phyloP scores from a whole-genome alignment of 2,888 invertebrate species.

The Luffia ferchaultella region DNA sequence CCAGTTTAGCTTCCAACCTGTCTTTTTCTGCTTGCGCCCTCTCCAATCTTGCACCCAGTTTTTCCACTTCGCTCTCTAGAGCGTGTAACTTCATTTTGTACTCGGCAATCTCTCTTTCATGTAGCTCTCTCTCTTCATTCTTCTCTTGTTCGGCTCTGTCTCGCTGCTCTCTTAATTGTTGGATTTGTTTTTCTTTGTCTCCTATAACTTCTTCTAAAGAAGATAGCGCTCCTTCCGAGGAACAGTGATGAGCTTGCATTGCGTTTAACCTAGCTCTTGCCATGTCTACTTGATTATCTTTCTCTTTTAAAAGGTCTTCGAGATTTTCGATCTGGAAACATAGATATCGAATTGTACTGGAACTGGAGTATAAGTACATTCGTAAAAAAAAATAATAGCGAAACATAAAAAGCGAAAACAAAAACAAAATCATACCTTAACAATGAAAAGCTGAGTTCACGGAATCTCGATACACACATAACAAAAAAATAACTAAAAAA shows the following conservation, averaged over 20 bases:
- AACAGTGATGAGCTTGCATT: conserved; percentile 94
- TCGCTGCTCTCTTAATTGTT: conserved; percentile 91
- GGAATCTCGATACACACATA: no score
- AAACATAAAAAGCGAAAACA: conserved; percentile 11
- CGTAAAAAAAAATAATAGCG: conserved; percentile 7
- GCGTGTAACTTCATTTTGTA: conserved; percentile 94
- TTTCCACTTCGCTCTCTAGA: conserved; percentile 90
- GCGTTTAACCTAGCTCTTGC: conserved; percentile 88
- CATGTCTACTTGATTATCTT: conserved; percentile 98
- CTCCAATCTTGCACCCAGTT: conserved; percentile 85
- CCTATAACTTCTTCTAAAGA: conserved; percentile 94
- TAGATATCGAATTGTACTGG: conserved; percentile 1
- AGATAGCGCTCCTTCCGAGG: conserved; percentile 91
- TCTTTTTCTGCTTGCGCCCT: conserved; percentile 91
- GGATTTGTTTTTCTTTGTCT: conserved; percentile 97
- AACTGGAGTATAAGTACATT: neutral
- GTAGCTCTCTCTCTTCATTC: conserved; percentile 93
- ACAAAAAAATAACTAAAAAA: conserved; percentile 10
- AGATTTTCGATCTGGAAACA: conserved; percentile 90
- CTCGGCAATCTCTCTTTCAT: conserved; percentile 92
- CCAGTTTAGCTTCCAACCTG: conserved; percentile 87
- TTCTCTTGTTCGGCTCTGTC: conserved; percentile 96
- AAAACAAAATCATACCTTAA: conserved; percentile 15
- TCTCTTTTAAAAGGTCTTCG: conserved; percentile 96
- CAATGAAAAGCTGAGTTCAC: conserved; percentile 12